These are phyloP conservation scores for Tamias sibiricus DNA, from an alignment of 2,113 vertebrate genomes.

Conservation along the genomic window DNA sequence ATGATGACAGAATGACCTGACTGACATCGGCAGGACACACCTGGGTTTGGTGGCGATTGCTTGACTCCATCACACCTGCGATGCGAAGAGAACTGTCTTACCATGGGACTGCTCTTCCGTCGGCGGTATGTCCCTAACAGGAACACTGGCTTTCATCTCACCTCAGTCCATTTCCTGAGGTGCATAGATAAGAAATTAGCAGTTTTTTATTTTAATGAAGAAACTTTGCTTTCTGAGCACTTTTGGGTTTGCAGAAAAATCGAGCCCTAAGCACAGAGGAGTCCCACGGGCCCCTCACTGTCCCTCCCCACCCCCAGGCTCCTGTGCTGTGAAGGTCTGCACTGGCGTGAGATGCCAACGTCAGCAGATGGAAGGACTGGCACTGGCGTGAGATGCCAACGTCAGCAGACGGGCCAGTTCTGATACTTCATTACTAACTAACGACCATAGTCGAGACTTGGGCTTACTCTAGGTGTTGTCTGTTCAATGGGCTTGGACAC, in stretches of 20 bases:
- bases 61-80: too few relatives aligned
- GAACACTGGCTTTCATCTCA: not conserved
- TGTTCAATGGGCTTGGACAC: not conserved
- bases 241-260: not conserved
- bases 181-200: not conserved
- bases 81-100: not conserved
- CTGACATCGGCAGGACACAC: not conserved
- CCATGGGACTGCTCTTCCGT: not conserved
- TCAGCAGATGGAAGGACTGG: not conserved
- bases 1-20: not conserved
- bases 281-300: not conserved
- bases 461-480: not conserved
- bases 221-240: not conserved
- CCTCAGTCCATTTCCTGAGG: not conserved
- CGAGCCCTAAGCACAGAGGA: not conserved
- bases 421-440: not conserved
- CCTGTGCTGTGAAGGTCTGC: not conserved
- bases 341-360: not conserved
- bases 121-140: not conserved
- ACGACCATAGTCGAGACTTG: not conserved
- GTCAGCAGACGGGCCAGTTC: not conserved
- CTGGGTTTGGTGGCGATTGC: not conserved
- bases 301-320: fast-evolving
- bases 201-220: not conserved
- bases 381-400: not conserved